Evolutionary conservation across 1,140 invertebrate species (phyloP), one percentile per base, ranked within the genome.

Genomic region (Bombus waltoni): DNA sequence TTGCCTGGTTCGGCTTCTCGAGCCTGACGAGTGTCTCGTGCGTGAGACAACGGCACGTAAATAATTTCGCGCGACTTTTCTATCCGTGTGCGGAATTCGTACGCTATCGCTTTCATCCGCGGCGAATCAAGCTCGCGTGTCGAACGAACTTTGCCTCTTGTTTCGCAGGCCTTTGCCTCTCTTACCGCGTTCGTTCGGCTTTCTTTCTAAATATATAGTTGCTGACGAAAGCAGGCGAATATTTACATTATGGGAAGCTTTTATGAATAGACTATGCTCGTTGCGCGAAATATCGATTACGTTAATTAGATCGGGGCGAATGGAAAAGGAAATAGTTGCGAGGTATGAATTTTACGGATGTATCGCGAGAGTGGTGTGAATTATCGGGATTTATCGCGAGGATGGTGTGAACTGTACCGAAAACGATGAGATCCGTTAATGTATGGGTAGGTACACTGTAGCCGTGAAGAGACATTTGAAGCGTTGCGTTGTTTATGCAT

Each of bases 21-120:
- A 73, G 47, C n/a, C 47, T 75, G 79, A 81, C 79, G 89, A 90
- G 80, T 76, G 87, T 90, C 83, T 92, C 91, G 89, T 91, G 89
- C 86, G 89, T 90, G 89, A 87, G 75, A 83, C 78, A 84, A 89
- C 81, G 42, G 88, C 86, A 88, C 81, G 83, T 88, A 88, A 90
- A 88, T 90, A 74, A 78, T 82, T 90, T 72, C 74, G 44, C 71
- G 44, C 88, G 75, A 90, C 53, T 89, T 87, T 71, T 84, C 62
- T 38, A 80, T 42, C 35, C 84, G 73, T 70, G 88, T 28, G 10
- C 11, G 68, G 62, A 78, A 86, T 68, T 79, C 44, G 28, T 81
- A 53, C 38, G 62, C 66, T 72, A 87, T 89, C 73, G 70, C 22
- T 2, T 32, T 57, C 47, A 22, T 40, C 40, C n/a, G 18, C 15